Conservation (phyloP, 92 coral and sea anemone genomes). For the Isaurus tuberculatus region DNA sequence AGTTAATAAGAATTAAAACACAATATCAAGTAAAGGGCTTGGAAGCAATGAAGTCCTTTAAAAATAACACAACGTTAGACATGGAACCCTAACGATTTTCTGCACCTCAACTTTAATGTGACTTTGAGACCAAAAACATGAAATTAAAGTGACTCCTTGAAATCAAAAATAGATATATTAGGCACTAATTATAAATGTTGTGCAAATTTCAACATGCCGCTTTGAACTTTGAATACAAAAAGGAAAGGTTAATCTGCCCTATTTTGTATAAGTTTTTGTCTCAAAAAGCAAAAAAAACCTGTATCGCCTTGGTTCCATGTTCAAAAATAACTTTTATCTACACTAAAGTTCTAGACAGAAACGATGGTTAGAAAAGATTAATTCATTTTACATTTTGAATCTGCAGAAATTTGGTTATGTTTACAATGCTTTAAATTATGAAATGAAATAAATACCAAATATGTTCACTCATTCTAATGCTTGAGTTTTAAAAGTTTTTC, state of each 20-base stretch:
- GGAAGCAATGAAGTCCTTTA: background rate
- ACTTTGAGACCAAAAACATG: background rate
- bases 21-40: slow-evolving; percentile 14
- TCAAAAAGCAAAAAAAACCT: background rate
- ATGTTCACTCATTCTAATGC: background rate
- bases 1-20: background rate
- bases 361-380: background rate
- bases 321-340: background rate
- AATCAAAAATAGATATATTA: too few species aligned
- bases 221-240: background rate
- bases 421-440: slow-evolving; percentile 14
- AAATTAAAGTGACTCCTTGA: background rate
- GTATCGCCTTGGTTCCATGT: slow-evolving; percentile 6
- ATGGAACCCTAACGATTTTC: background rate
- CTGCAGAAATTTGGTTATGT: slow-evolving; percentile 13
- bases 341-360: slow-evolving; percentile 4
- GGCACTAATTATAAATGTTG: background rate
- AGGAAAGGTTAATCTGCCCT: background rate
- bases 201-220: background rate
- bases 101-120: background rate
- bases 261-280: background rate
- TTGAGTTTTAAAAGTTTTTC: background rate
- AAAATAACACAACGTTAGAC: slow-evolving; percentile 1
- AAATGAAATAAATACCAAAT: slow-evolving; percentile 26
- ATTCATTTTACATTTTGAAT: slow-evolving; percentile 24